These are phyloP conservation scores for Tortrix viridana DNA, from an alignment of 2,888 invertebrate species.

Conservation along the genomic window DNA sequence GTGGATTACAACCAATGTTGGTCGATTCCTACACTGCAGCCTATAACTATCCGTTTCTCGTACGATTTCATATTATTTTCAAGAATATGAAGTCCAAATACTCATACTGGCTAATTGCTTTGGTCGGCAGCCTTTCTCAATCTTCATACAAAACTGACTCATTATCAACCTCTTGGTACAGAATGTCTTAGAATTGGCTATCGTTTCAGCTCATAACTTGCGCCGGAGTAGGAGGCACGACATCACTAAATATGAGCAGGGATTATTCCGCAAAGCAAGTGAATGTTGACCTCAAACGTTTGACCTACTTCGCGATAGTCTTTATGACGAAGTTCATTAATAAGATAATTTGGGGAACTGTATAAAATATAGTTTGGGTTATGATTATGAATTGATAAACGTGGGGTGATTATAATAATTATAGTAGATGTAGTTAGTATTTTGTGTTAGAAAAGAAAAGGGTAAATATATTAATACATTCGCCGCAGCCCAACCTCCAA, in stretches of 20 bases:
- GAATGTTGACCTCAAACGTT: constrained; percentile 42
- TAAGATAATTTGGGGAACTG: constrained; percentile 10
- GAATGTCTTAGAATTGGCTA: not conserved
- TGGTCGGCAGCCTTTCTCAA: too few species aligned
- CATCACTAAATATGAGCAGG: constrained; percentile 50
- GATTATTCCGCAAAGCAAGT: constrained; percentile 49
- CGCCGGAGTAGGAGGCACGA: constrained; percentile 8
- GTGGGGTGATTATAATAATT: constrained; percentile 1
- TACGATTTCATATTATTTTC: too few species aligned
- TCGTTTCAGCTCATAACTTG: constrained; percentile 1
- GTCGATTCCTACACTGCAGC: too few species aligned
- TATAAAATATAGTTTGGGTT: not conserved
- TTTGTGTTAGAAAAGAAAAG: not conserved
- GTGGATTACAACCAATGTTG: too few species aligned
- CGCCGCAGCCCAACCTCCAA: too few species aligned
- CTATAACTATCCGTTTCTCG: too few species aligned
- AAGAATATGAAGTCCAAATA: too few species aligned
- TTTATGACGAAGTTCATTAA: constrained; percentile 17
- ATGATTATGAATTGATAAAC: not conserved
- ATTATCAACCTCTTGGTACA: too few species aligned
- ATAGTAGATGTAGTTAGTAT: not conserved
- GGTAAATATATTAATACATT: too few species aligned
- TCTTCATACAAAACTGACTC: too few species aligned
- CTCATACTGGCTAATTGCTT: too few species aligned
- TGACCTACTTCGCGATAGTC: constrained; percentile 9